These are phyloP conservation scores for Alethe castanea DNA, from an alignment of 2,113 vertebrate genomes.

Conservation along the genomic window DNA sequence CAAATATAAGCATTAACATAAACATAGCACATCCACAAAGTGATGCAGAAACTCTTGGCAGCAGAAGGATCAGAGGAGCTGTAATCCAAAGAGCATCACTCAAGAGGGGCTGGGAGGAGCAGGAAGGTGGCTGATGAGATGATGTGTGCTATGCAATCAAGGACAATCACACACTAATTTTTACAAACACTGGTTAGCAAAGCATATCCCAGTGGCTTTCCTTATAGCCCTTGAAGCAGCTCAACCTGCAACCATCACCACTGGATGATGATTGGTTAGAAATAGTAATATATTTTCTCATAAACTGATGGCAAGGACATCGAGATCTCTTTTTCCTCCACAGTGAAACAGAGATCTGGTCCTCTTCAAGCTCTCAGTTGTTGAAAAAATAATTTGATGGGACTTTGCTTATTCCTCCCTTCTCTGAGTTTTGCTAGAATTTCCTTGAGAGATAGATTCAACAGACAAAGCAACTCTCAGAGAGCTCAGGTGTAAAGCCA, in stretches of 20 bases:
- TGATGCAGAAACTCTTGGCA: not conserved
- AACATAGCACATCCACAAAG: not conserved
- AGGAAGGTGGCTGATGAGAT: not conserved
- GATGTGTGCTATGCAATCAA: not conserved
- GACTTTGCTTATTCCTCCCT: not conserved
- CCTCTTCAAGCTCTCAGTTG: not conserved
- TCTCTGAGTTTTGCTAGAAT: not conserved
- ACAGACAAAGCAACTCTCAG: not conserved
- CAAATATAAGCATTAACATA: not conserved
- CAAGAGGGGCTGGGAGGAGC: not conserved
- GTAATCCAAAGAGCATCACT: not conserved
- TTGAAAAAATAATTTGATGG: not conserved
- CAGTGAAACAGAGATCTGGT: not conserved
- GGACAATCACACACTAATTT: not conserved
- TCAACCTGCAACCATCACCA: not conserved
- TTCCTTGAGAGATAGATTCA: not conserved
- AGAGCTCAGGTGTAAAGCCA: not conserved
- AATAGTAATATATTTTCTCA: not conserved
- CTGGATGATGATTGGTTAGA: not conserved
- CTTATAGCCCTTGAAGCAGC: not conserved
- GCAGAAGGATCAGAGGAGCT: not conserved
- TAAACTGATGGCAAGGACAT: not conserved
- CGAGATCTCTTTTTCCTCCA: not conserved
- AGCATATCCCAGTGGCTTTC: not conserved
- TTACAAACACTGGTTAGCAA: not conserved